Conservation (phyloP, 2,888 invertebrate species). For the Melipona beecheii region DNA sequence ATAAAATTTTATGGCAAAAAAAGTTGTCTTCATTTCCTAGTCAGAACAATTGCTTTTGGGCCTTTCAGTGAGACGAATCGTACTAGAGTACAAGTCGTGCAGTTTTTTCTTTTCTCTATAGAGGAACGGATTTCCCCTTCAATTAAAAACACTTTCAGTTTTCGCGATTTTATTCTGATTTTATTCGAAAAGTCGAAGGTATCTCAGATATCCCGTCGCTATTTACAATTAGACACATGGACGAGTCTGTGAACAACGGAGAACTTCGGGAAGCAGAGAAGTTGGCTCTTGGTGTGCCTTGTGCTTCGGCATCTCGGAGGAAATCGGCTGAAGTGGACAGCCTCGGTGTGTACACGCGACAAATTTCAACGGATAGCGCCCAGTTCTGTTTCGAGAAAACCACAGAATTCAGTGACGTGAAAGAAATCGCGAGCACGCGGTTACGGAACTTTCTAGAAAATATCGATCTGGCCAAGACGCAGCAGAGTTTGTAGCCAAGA, state of each 20-base stretch:
- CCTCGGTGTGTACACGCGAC: not conserved
- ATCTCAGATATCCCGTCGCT: too few species aligned
- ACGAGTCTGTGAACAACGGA: not conserved
- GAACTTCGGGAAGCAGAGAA: too few species aligned
- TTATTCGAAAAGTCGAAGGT: too few species aligned
- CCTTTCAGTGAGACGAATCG: too few species aligned
- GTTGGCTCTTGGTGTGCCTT: not conserved
- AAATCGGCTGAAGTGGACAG: not conserved
- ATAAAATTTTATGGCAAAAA: too few species aligned
- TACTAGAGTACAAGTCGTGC: too few species aligned
- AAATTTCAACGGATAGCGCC: not conserved
- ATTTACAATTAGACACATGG: not conserved
- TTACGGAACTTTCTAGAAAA: slow-evolving; percentile 1
- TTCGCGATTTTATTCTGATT: too few species aligned
- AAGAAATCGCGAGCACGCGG: not conserved
- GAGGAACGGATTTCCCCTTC: too few species aligned
- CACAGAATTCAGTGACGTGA: not conserved
- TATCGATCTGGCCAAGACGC: slow-evolving; percentile 5
- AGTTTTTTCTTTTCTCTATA: too few species aligned
- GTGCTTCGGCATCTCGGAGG: not conserved
- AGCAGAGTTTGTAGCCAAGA: not conserved
- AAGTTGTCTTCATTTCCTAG: too few species aligned
- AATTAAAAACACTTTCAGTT: too few species aligned
- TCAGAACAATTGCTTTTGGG: too few species aligned
- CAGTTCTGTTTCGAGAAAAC: not conserved